Evolutionary conservation across 2,888 invertebrate genomes (phyloP), one percentile per base, ranked within the genome.

Genomic region (Erebia epiphron): DNA sequence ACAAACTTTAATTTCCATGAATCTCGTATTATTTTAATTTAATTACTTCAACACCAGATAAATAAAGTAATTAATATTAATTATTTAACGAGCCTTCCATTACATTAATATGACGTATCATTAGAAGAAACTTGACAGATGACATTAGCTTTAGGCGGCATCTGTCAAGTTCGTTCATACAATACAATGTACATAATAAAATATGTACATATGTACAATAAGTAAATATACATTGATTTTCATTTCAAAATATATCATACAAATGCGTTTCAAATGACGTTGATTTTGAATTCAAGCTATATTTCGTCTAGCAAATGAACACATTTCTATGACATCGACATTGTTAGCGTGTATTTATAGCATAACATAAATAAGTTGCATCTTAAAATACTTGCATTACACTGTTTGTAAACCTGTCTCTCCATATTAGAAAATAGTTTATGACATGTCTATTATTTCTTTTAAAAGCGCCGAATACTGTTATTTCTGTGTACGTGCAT

Each of bases 331-430:
- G 61, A 46, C 43, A 61, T 61, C 43, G 18, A 61, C 61, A 46
- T 61, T 61, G 61, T 61, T 46, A 61, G 43, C 43, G 61, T 16
- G 61, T 61, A 61, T 61, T 61, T 61, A 61, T 61, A 46, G 61
- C 61, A 46, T 61, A 61, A 61, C 43, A 46, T 61, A 61, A 46
- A 61, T 61, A 61, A 43, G 43, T 43, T 43, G 43, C 43, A 61
- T 46, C 61, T 61, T 61, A 61, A 61, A 61, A 61, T 61, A 61
- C 61, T 49, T 46, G 62, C 62, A 62, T 49, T 62, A 49, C 62
- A 62, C 62, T 62, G 62, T 62, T 62, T 49, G 49, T 62, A 62
- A 62, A 49, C 62, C 62, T 49, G 62, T 62, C 62, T 62, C 21
- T 49, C 62, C 62, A 62, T 49, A 62, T 14, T 62, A 49, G 49